A percentile compares a stretch with the other conserved stretches of the same genome.
These are phyloP conservation scores for Rallus limicola DNA, from an alignment of 2,113 vertebrate species.

Conservation along the genomic window DNA sequence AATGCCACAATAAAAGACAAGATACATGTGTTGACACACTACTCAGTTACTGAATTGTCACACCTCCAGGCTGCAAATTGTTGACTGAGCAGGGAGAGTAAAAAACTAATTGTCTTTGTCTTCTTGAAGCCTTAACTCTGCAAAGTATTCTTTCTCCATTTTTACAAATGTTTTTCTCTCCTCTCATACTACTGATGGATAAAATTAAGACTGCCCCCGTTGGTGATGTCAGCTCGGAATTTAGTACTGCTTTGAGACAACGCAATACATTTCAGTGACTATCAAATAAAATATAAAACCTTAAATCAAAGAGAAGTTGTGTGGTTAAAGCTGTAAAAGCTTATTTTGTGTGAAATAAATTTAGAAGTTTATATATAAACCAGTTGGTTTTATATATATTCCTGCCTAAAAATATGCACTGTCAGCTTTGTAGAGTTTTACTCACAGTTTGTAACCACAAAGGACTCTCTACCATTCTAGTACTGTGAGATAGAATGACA, in stretches of 20 bases:
- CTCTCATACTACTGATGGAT: background rate
- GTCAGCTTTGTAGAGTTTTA: constrained; percentile 18
- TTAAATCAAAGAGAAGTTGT: constrained; percentile 34
- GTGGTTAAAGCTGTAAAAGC: constrained; percentile 1
- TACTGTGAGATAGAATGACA: background rate
- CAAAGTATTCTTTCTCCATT: constrained; percentile 7
- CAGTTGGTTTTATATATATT: background rate
- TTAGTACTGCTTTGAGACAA: constrained; percentile 21
- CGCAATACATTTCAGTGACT: background rate
- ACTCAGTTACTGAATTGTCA: constrained; percentile 51
- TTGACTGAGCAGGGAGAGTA: background rate
- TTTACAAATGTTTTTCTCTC: background rate
- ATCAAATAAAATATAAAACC: constrained; percentile 2
- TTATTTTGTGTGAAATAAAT: constrained; percentile 39
- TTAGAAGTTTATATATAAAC: background rate
- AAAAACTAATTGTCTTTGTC: constrained; percentile 35
- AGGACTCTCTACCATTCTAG: background rate
- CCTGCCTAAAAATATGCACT: background rate
- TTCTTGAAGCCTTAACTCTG: constrained; percentile 28
- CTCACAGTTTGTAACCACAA: background rate
- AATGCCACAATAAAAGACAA: constrained; percentile 48
- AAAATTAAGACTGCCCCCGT: constrained; percentile 44
- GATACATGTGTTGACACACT: constrained; percentile 54
- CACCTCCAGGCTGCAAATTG: constrained; percentile 39
- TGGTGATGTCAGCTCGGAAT: constrained; percentile 19